Base-by-base conservation (phyloP, 1,140 invertebrate species). In the Formica exsecta region DNA sequence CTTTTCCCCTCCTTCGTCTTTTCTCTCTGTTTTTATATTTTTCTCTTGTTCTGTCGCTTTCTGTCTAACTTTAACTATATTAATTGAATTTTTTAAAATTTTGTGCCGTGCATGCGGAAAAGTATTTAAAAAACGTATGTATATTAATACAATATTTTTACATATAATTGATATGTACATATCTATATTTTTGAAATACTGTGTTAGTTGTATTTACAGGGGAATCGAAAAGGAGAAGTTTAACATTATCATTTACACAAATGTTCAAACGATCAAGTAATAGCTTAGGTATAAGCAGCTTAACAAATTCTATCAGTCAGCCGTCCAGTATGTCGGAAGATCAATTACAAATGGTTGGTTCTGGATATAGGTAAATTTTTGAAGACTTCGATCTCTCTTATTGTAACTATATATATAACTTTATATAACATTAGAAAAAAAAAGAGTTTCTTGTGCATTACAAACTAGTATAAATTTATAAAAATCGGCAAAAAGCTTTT, bases 231-330 rank as follows among this genome's bases (percentile, higher is more conserved):
- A 95, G 97, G 51, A 96, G 96, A 86, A 98, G 97, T 92, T 95
- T 98, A 25, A 97, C 97, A 8, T 96, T 96, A 8, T 97, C 97
- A 25, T 94, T 98, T 61, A 96, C 96, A 6, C 97, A 96, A 92
- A 97, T 98, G 95, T 97, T 98, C 87, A 96, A 95, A 88, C 96
- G 97, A 92, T 95, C 96, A 85, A 91, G 94, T 11, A 95, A 94
- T 80, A 92, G 89, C 77, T 92, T 86, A 71, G 93, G 93, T 76
- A 66, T 83, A 29, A 90, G 68, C 65, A 90, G 84, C 84, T 85
- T 89, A 51, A 68, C 85, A 57, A 90, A 87, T 86, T 89, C 88
- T n/a, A 51, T 86, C 0, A 91, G 84, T 88, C 92, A 92, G 73
- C 87, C 90, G 36, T 85, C 88, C 19, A 85, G 90, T 85, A 90